Conservation (phyloP, 2,797 vertebrate species). For the Centropyge bicolor region DNA sequence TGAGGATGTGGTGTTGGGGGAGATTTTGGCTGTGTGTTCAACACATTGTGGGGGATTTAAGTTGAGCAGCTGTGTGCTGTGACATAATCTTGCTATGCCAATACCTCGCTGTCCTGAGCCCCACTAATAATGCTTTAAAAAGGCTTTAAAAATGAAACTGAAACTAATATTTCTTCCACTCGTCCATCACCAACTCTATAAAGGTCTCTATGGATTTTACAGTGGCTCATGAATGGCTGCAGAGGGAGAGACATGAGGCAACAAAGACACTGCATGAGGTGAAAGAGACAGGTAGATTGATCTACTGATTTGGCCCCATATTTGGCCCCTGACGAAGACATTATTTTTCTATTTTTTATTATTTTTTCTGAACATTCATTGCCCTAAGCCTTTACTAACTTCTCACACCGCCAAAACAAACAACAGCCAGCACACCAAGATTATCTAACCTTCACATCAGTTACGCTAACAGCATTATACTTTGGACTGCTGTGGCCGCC, state of each 20-base stretch:
- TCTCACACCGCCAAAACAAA: neutral
- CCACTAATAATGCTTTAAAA: constrained; percentile 5
- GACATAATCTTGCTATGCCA: constrained; percentile 19
- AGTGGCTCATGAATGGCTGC: neutral
- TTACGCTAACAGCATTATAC: neutral
- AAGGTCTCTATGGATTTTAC: neutral
- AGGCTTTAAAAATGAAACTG: neutral
- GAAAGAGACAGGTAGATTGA: neutral
- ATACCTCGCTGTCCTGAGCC: neutral
- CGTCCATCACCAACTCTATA: neutral
- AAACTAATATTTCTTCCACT: neutral
- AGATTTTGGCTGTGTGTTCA: constrained; percentile 2
- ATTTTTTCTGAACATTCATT: neutral
- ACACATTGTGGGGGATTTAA: constrained; percentile 7
- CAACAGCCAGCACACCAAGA: neutral
- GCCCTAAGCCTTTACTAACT: neutral
- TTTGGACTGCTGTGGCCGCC: constrained; percentile 2
- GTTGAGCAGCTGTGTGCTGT: constrained; percentile 9
- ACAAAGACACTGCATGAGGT: too few species aligned
- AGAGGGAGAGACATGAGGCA: too few species aligned
- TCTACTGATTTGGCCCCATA: neutral
- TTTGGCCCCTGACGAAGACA: fast-evolving
- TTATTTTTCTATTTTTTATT: neutral
- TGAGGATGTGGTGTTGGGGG: neutral
- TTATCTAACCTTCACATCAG: constrained; percentile 2